Conservation (phyloP, 1,140 invertebrate species). For the Antheraea mylitta region DNA sequence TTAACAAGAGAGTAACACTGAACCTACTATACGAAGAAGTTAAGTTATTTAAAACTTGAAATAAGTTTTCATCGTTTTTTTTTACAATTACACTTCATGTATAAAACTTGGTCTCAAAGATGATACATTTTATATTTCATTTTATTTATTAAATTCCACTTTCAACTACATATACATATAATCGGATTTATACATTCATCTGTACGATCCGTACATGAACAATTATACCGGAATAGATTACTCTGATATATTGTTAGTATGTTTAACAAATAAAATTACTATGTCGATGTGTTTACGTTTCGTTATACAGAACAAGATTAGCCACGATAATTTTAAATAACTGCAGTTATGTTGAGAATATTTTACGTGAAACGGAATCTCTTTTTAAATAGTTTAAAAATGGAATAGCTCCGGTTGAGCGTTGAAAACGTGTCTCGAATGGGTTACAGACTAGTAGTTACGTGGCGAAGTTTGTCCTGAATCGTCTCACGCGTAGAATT, state of each 20-base stretch:
- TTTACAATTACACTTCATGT: conserved; percentile 10
- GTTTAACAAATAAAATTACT: conserved; percentile 37
- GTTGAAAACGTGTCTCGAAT: conserved; percentile 15
- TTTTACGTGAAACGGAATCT: too few species aligned
- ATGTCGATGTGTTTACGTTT: conserved; percentile 32
- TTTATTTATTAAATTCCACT: conserved; percentile 21
- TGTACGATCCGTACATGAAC: conserved; percentile 62
- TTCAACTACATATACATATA: conserved; percentile 38
- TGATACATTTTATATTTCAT: conserved; percentile 45
- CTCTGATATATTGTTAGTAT: conserved; percentile 6
- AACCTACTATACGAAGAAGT: neutral
- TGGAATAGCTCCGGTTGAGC: conserved; percentile 2
- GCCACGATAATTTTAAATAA: conserved; percentile 44
- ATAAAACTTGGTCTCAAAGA: conserved; percentile 63
- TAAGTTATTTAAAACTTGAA: neutral
- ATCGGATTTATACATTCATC: conserved; percentile 53
- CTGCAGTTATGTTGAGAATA: neutral
- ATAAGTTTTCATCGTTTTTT: neutral
- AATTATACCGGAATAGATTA: conserved; percentile 29
- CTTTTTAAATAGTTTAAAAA: neutral
- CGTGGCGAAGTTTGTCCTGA: conserved; percentile 71
- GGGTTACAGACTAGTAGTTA: conserved; percentile 48
- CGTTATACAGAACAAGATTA: conserved; percentile 58
- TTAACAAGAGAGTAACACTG: neutral
- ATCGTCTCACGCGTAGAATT: conserved; percentile 95